Evolutionary conservation across 2,113 vertebrate genomes (phyloP), one percentile per base, ranked within the genome.

Genomic region (Oreocharis arfaki): DNA sequence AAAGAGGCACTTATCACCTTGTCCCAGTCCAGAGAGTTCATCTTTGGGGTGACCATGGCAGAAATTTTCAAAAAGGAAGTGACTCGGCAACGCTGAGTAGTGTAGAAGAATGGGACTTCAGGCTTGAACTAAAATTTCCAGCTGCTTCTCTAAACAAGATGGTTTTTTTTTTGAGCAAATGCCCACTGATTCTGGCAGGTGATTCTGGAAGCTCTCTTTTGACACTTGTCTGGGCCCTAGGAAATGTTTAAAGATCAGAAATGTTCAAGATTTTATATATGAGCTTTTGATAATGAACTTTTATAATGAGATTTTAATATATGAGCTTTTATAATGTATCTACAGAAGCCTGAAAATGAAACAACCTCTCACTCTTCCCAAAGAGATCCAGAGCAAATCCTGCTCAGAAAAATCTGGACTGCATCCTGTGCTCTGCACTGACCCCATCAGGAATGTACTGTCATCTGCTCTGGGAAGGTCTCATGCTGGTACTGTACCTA

Each of bases 401-500:
- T 61, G n/a, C 57, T 70, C 11, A 33, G 44, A 67, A 19, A 49
- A 83, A 61, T 47, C 56, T 60, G 32, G 67, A 42, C 24, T 10
- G 11, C 1, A 3, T 91, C 23, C 59, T 39, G 35, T 65, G 27
- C 32, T 76, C 64, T 79, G 46, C 55, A 67, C 33, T 77, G 71
- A 41, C 39, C 85, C 59, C 30, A 13, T 55, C 79, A 91, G 49
- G 41, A 76, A 85, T 20, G 20, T 32, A 47, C n/a, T 67, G 27
- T 53, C 57, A 64, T 33, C 52, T 74, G 44, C 68, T 85, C 59
- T 3, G 13, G 69, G 74, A 64, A 88, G 81, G 20, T 57, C 19
- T 75, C 57, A 53, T 41, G 39, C 33, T 84, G 47, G 32, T 50
- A 84, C 83, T 53, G 65, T 98, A 99, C 99, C 99, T 89, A 99